Conservation (phyloP, 2,113 vertebrate genomes). For the Seriola dumerili region DNA sequence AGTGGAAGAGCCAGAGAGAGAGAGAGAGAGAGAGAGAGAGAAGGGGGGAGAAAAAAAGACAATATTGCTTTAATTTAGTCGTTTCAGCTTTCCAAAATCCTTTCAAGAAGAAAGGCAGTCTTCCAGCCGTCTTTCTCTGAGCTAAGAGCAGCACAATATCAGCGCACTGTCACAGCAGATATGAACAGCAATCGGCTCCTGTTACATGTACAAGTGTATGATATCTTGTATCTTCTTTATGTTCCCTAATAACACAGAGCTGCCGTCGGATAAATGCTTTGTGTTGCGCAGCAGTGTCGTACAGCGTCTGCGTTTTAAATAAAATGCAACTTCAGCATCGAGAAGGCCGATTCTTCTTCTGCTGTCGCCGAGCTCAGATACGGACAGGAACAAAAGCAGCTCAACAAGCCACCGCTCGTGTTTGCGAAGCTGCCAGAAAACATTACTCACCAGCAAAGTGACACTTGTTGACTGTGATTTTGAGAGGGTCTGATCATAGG, state of each 20-base stretch:
- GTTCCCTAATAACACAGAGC: conserved; percentile 21
- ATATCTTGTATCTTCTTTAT: conserved; percentile 53
- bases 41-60: conserved; percentile 6
- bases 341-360: conserved; percentile 8
- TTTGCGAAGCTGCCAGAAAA: conserved; percentile 23
- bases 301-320: conserved; percentile 18
- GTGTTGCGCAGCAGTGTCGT: background rate
- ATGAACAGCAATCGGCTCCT: conserved; percentile 46
- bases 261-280: conserved; percentile 20
- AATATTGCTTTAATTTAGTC: conserved; percentile 79
- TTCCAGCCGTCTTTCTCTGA: background rate
- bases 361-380: background rate
- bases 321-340: conserved; percentile 4
- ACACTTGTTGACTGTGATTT: conserved; percentile 15
- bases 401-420: conserved; percentile 21
- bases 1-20: conserved; percentile 28
- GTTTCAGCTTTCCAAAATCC: conserved; percentile 69
- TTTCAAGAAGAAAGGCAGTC: conserved; percentile 40
- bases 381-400: conserved; percentile 22
- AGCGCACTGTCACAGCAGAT: conserved; percentile 42
- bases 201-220: conserved; percentile 32
- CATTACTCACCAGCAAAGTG: conserved; percentile 5
- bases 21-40: background rate
- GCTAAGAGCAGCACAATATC: conserved; percentile 12
- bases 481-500: background rate